A percentile compares a stretch with the other conserved stretches of the same genome.
Conservation (phyloP, 2,797 vertebrate species). For the Gouania willdenowi region DNA sequence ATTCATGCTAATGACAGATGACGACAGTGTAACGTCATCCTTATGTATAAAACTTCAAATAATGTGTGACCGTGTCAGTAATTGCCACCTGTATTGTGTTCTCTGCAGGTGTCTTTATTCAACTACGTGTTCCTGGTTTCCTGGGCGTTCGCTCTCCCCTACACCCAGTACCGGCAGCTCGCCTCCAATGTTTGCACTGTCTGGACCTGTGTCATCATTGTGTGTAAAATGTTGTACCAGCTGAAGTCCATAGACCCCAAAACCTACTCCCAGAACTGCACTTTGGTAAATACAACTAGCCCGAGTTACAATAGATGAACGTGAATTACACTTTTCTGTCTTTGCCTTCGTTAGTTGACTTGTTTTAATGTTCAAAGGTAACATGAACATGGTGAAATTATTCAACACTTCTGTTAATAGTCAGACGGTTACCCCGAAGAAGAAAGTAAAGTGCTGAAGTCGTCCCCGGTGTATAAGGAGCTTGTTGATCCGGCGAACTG, state of each 20-base stretch:
- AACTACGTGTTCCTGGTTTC: conserved; percentile 94
- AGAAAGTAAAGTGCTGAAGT: conserved; percentile 41
- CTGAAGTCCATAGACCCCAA: conserved; percentile 82
- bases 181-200: conserved; percentile 93
- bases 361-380: background rate
- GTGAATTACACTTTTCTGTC: background rate
- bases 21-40: too few species aligned
- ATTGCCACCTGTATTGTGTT: conserved; percentile 8
- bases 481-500: conserved; percentile 86
- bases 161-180: conserved; percentile 86
- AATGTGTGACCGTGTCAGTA: too few species aligned
- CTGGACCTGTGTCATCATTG: conserved; percentile 95
- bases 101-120: conserved; percentile 89
- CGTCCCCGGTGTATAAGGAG: conserved; percentile 78
- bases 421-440: conserved; percentile 55
- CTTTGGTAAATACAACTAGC: conserved; percentile 72
- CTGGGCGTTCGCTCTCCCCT: conserved; percentile 96
- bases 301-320: too few species aligned
- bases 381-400: too few species aligned
- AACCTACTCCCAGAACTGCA: conserved; percentile 80
- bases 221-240: conserved; percentile 99
- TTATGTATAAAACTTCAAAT: too few species aligned
- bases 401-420: conserved; percentile 62
- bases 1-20: too few species aligned
- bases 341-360: too few species aligned